A percentile compares a stretch with the other conserved stretches of the same genome.
Evolutionary conservation across 2,113 vertebrate species (phyloP).

Genomic region (Nematolebias whitei): DNA sequence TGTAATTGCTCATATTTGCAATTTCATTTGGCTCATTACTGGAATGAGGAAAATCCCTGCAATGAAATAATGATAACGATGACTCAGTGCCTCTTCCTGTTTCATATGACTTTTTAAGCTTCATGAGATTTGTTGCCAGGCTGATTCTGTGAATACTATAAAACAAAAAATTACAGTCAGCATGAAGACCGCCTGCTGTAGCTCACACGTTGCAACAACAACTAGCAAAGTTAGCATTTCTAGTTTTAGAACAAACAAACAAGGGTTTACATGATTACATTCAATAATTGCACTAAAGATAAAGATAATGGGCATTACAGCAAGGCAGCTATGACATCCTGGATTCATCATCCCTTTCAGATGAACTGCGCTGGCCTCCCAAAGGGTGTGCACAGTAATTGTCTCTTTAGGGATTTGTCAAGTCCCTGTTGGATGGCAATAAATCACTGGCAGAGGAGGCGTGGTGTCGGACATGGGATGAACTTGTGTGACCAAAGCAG

Average conservation of each 20-base stretch:
- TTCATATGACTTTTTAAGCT: slow-evolving; percentile 7
- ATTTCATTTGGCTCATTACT: slow-evolving; percentile 10
- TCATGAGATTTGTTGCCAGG: slow-evolving; percentile 7
- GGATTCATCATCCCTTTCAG: slow-evolving; percentile 73
- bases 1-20: slow-evolving; percentile 14
- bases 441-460: slow-evolving; percentile 69
- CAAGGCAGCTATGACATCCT: slow-evolving; percentile 55
- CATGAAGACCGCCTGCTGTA: neutral
- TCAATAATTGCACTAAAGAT: slow-evolving; percentile 54
- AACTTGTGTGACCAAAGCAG: slow-evolving; percentile 52
- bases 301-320: slow-evolving; percentile 56
- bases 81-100: neutral
- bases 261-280: slow-evolving; percentile 42
- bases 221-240: slow-evolving; percentile 13
- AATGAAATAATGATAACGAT: neutral
- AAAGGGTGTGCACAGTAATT: slow-evolving; percentile 73
- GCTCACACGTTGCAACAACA: neutral
- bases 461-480: slow-evolving; percentile 49
- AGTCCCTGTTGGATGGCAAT: slow-evolving; percentile 69
- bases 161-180: slow-evolving; percentile 1
- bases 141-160: slow-evolving; percentile 12
- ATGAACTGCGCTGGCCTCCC: slow-evolving; percentile 65
- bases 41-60: slow-evolving; percentile 4
- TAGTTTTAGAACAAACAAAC: slow-evolving; percentile 43
- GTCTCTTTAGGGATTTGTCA: slow-evolving; percentile 82